These are phyloP conservation scores for Phalacrocorax brasilianus DNA, from an alignment of 2,113 vertebrate species.

Conservation along the genomic window DNA sequence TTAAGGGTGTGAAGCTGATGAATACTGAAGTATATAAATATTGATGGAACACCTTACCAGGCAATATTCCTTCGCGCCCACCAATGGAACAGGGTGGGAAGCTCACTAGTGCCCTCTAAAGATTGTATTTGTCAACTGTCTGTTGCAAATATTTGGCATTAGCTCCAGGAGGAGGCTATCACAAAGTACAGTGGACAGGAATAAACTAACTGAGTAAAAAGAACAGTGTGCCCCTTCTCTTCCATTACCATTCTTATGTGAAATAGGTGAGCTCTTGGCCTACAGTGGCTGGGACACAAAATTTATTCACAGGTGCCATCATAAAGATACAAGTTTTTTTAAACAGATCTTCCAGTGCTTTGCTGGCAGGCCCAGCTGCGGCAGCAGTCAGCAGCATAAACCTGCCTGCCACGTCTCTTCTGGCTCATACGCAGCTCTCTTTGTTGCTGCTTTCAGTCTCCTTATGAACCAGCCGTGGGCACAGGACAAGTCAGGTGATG, in stretches of 20 bases:
- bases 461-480: not conserved
- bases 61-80: too few relatives aligned
- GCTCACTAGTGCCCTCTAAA: not conserved
- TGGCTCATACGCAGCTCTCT: not conserved
- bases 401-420: not conserved
- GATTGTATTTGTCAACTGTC: not conserved
- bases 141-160: not conserved
- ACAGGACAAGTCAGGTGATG: not conserved
- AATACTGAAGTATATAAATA: not conserved
- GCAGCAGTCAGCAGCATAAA: not conserved
- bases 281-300: not conserved
- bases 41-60: not conserved
- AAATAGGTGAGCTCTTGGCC: not conserved
- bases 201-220: not conserved
- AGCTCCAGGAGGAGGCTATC: not conserved
- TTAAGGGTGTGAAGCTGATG: not conserved
- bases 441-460: not conserved
- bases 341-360: not conserved
- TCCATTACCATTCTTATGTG: not conserved
- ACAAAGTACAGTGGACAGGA: not conserved
- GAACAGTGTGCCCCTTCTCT: not conserved
- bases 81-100: not conserved
- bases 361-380: not conserved
- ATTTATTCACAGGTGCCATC: not conserved
- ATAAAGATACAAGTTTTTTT: not conserved